Base-by-base conservation (phyloP, 2,888 invertebrate genomes). In the Malacosoma neustria region DNA sequence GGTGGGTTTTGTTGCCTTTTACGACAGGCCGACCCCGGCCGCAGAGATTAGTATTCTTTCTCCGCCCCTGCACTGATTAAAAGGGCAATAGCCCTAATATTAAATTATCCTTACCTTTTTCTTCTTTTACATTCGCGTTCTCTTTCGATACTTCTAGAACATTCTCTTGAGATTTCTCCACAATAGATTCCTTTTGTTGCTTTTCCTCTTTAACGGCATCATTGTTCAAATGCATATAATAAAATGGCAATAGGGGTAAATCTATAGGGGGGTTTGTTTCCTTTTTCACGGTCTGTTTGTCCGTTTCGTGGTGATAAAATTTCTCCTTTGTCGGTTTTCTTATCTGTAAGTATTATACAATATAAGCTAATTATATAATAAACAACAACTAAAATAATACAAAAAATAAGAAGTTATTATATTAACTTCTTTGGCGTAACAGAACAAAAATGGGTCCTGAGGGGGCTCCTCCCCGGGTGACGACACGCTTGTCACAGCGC, bases 281-380 rank as follows among this genome's bases (percentile, higher is more conserved):
- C 15, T 43, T 35, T 53, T 41, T 39, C 48, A 51, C 4, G 42
- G 37, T 35, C 35, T 38, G 36, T 49, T 49, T 15, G 42, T 50
- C 40, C 52, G 48, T 12, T 38, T 39, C 37, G 54, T 59, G 2
- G 9, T 36, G 34, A 31, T 57, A 54, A 0, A 62, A 60, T 34
- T 61, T 73, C 34, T 75, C 73, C 49, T 68, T 69, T 4, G 72
- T 37, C 0, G 77, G 77, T 55, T 62, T 70, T 41, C 76, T 58
- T 41, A 79, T 73, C 76, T 77, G 61, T 30, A 34, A 61, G 50
- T 35, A 38, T 29, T 35, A 35, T 5, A 13, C n/a, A n/a, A n/a
- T n/a, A n/a, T n/a, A n/a, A n/a, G n/a, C n/a, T n/a, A n/a, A n/a
- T n/a, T n/a, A n/a, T n/a, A n/a, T n/a, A n/a, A n/a, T n/a, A n/a